Evolutionary conservation across 2,888 invertebrate species (phyloP).

Genomic region (Meiosimyza platycephala): DNA sequence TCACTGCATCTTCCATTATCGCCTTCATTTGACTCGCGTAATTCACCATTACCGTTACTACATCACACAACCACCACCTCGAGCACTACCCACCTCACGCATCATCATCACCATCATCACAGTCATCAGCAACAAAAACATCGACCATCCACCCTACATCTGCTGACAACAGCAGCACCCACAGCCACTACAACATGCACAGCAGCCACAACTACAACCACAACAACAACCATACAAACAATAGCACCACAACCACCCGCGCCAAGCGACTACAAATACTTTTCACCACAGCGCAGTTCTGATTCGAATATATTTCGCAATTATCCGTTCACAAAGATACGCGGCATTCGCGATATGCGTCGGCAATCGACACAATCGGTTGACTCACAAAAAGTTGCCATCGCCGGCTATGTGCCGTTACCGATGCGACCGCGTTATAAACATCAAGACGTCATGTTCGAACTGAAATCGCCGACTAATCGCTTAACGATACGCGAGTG

Average conservation of each 20-base stretch:
- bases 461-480: slow-evolving; percentile 66
- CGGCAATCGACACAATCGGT: slow-evolving; percentile 65
- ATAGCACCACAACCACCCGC: slow-evolving; percentile 62
- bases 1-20: slow-evolving; percentile 65
- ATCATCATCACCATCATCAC: slow-evolving; percentile 37
- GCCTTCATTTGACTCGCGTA: slow-evolving; percentile 64
- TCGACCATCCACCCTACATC: slow-evolving; percentile 45
- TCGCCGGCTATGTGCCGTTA: slow-evolving; percentile 62
- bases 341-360: slow-evolving; percentile 55
- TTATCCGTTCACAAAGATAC: slow-evolving; percentile 66
- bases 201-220: slow-evolving; percentile 54
- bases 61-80: slow-evolving; percentile 55
- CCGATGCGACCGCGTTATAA: slow-evolving; percentile 64
- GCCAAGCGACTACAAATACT: slow-evolving; percentile 66
- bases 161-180: slow-evolving; percentile 45
- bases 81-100: slow-evolving; percentile 48
- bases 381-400: slow-evolving; percentile 63
- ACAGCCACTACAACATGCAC: slow-evolving; percentile 57
- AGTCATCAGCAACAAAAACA: slow-evolving; percentile 45
- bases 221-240: slow-evolving; percentile 54
- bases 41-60: slow-evolving; percentile 65
- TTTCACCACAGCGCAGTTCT: slow-evolving; percentile 64
- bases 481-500: slow-evolving; percentile 66
- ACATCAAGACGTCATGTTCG: slow-evolving; percentile 65
- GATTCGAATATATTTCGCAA: slow-evolving; percentile 60